A percentile compares a stretch with the other conserved stretches of the same genome.
phyloP scores from a whole-genome alignment of 1,140 invertebrate species.

The Drosophila pseudoananassae region DNA sequence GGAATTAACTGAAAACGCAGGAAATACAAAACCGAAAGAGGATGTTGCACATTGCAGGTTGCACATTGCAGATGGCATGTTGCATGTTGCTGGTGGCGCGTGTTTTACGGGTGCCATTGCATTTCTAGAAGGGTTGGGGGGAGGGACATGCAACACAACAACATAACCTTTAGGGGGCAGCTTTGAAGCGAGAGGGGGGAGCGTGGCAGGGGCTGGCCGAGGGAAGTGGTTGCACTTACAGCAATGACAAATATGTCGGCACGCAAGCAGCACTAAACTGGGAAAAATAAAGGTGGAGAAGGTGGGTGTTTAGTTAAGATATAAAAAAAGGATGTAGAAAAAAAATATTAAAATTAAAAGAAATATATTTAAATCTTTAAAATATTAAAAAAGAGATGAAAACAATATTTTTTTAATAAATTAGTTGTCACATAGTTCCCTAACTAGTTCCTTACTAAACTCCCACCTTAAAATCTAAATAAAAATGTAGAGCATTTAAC shows the following conservation, averaged over 20 bases:
- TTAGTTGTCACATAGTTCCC: too few species aligned
- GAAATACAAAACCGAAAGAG: neutral
- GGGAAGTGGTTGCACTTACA: slow-evolving; percentile 35
- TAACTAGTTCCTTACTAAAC: too few species aligned
- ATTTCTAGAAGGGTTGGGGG: slow-evolving; percentile 8
- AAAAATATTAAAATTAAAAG: too few species aligned
- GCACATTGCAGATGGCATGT: slow-evolving; percentile 12
- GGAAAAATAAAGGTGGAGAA: slow-evolving; percentile 13
- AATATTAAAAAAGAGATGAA: too few species aligned
- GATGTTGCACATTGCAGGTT: slow-evolving; percentile 24
- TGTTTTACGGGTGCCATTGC: slow-evolving; percentile 46
- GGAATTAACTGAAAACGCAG: too few species aligned
- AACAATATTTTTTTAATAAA: too few species aligned
- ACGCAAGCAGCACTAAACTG: slow-evolving; percentile 55
- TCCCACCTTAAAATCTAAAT: too few species aligned
- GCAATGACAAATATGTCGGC: slow-evolving; percentile 73
- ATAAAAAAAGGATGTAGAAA: too few species aligned
- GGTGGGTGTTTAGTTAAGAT: too few species aligned
- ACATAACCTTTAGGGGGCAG: slow-evolving; percentile 77
- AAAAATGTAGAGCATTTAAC: neutral
- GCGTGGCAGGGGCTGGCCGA: slow-evolving; percentile 15
- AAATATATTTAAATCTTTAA: too few species aligned
- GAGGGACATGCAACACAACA: slow-evolving; percentile 64
- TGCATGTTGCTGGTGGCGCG: slow-evolving; percentile 46
- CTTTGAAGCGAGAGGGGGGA: neutral